Conservation (phyloP, 2,113 vertebrate species). For the Gadus chalcogrammus region DNA sequence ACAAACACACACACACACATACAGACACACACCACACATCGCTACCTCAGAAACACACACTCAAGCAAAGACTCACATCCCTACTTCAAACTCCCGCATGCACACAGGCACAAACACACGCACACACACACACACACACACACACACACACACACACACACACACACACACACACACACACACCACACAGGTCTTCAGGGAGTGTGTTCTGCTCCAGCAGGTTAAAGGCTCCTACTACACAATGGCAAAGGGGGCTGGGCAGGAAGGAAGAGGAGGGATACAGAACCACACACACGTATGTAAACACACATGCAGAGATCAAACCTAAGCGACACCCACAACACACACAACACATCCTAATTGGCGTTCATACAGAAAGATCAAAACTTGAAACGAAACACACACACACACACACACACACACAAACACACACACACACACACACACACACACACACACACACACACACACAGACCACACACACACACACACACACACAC, state of each 20-base stretch:
- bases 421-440: background rate
- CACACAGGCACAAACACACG: background rate
- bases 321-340: background rate
- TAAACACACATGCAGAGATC: background rate
- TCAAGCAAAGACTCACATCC: conserved; percentile 2
- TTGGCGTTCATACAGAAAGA: background rate
- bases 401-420: conserved; percentile 10
- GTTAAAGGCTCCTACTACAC: conserved; percentile 30
- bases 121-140: no score
- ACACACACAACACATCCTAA: conserved; percentile 5
- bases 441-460: no score
- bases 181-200: conserved; percentile 20
- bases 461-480: no score
- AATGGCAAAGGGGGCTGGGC: conserved; percentile 36
- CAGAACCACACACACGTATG: conserved; percentile 4
- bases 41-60: background rate
- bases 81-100: conserved; percentile 11
- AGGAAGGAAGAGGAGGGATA: conserved; percentile 43
- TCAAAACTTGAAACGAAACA: background rate
- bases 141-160: no score
- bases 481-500: no score
- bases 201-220: conserved; percentile 22
- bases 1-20: no score
- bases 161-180: no score
- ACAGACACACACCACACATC: no score